A percentile compares a stretch with the other conserved stretches of the same genome.
These are phyloP conservation scores for Heterocephalus glaber DNA, from an alignment of 2,113 vertebrate genomes.

Conservation along the genomic window DNA sequence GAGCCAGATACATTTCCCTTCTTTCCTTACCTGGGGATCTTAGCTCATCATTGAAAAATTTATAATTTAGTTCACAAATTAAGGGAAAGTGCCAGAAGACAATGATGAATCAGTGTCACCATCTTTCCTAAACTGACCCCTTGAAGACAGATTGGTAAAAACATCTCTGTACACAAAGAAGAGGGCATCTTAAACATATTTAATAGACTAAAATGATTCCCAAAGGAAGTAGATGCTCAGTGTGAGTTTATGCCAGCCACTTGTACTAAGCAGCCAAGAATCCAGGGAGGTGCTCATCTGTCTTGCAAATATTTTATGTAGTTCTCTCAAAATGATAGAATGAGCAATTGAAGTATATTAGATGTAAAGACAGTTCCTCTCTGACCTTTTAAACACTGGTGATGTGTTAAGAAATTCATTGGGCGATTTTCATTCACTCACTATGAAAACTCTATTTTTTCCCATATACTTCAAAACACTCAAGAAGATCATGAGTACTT, in stretches of 20 bases:
- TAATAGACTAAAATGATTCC: background rate
- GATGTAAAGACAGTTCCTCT: background rate
- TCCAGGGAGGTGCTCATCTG: background rate
- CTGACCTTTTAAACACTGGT: background rate
- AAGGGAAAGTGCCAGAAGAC: background rate
- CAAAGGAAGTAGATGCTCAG: background rate
- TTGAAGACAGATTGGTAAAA: background rate
- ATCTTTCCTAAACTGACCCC: background rate
- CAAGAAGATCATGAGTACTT: background rate
- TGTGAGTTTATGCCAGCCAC: background rate
- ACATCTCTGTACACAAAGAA: background rate
- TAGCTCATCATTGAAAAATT: background rate
- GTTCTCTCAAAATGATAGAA: background rate
- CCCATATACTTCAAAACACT: background rate
- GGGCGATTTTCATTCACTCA: background rate
- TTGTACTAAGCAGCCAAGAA: background rate
- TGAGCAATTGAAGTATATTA: background rate
- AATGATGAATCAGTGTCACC: background rate
- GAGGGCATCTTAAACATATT: background rate
- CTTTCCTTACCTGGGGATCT: background rate
- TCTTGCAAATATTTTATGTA: background rate
- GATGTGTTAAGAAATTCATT: background rate
- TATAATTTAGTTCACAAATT: background rate
- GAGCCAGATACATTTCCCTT: background rate
- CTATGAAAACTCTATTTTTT: background rate